Conservation (phyloP, 2,113 vertebrate genomes). For the Nothocercus julius region DNA sequence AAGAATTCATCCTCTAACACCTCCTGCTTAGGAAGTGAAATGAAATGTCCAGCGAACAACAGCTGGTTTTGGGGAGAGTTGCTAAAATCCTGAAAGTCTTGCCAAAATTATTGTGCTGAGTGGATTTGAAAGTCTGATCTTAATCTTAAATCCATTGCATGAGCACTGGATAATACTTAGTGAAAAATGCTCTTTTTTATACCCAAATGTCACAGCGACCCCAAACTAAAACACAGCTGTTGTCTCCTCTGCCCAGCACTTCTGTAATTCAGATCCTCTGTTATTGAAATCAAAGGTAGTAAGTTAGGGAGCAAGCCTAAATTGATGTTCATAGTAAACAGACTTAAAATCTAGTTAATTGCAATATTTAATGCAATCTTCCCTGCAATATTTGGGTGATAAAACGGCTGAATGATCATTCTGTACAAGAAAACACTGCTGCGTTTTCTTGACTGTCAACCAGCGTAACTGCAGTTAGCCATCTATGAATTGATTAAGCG, state of each 20-base stretch:
- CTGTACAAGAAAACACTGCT: neutral
- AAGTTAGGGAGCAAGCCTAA: conserved; percentile 50
- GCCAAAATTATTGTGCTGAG: neutral
- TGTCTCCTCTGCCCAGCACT: conserved; percentile 58
- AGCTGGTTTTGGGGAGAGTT: neutral
- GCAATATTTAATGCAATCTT: neutral
- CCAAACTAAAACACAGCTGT: conserved; percentile 14
- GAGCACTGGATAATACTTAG: neutral
- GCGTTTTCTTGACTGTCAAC: neutral
- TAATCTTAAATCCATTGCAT: neutral
- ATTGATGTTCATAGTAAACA: conserved; percentile 46
- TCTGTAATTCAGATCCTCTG: conserved; percentile 49
- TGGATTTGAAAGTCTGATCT: neutral
- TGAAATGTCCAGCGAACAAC: neutral
- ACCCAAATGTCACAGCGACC: conserved; percentile 16
- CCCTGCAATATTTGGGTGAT: neutral
- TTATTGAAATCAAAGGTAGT: conserved; percentile 44
- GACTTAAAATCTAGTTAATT: conserved; percentile 38
- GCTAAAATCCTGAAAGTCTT: neutral
- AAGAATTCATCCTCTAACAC: neutral
- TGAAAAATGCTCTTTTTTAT: conserved; percentile 44
- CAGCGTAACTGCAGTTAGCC: neutral
- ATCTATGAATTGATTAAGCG: neutral
- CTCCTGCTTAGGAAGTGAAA: neutral
- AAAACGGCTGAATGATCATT: neutral